phyloP scores from a whole-genome alignment of 2,888 invertebrate genomes.

The Troides helena region DNA sequence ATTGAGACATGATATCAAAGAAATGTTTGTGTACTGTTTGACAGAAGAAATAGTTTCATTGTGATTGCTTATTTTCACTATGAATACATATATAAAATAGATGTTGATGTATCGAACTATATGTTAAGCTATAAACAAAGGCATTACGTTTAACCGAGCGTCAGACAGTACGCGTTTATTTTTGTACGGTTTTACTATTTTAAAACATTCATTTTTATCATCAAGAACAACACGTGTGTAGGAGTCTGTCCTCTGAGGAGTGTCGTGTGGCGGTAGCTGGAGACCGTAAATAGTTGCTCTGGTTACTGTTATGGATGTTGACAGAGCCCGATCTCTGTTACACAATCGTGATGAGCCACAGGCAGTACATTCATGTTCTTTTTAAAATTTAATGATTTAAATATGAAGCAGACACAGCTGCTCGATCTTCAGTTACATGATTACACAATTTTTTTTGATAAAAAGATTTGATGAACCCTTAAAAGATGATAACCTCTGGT shows the following conservation, averaged over 20 bases:
- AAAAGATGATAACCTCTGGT: no score
- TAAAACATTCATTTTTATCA: background rate
- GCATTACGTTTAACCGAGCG: background rate
- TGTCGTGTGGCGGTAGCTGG: conserved; percentile 39
- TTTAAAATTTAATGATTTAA: background rate
- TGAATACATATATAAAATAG: no score
- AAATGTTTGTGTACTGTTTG: no score
- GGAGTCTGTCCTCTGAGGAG: conserved; percentile 21
- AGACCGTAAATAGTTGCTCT: conserved; percentile 54
- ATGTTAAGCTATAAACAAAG: background rate
- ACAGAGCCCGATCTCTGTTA: conserved; percentile 39
- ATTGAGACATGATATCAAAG: no score
- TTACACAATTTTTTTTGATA: background rate
- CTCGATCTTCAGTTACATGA: no score
- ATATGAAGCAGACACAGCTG: background rate
- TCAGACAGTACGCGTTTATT: conserved; percentile 2
- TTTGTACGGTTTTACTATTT: conserved; percentile 8
- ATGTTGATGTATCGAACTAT: no score
- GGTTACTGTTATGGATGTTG: conserved; percentile 52
- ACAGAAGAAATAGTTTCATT: no score
- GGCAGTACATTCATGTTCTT: conserved; percentile 35
- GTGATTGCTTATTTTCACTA: no score
- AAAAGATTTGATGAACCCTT: no score
- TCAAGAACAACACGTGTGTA: conserved; percentile 12
- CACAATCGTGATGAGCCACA: conserved; percentile 49